phyloP scores from a whole-genome alignment of 1,140 invertebrate genomes.

The Lordiphosa clarofinis region DNA sequence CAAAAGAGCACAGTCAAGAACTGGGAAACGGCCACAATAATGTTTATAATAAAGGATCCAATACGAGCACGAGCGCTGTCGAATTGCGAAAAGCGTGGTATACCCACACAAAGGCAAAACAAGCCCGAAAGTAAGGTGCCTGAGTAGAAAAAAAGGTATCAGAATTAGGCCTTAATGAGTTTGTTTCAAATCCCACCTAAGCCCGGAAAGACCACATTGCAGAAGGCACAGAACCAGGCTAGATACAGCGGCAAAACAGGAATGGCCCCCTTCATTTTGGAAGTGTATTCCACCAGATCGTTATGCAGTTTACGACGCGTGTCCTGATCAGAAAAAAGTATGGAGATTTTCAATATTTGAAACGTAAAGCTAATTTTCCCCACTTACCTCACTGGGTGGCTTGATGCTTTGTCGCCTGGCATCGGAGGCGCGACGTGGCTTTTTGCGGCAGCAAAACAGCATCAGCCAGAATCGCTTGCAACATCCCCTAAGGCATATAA shows the following conservation, averaged over 20 bases:
- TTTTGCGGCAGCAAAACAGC: conserved; percentile 74
- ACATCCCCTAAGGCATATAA: conserved; percentile 46
- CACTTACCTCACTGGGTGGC: conserved; percentile 82
- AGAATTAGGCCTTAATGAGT: neutral
- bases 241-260: conserved; percentile 91
- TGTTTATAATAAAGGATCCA: conserved; percentile 89
- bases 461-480: conserved; percentile 69
- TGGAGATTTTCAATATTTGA: neutral
- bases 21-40: conserved; percentile 91
- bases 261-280: conserved; percentile 92
- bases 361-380: neutral
- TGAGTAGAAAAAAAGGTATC: conserved; percentile 71
- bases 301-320: conserved; percentile 89
- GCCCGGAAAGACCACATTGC: conserved; percentile 92
- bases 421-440: conserved; percentile 74
- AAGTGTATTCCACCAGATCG: conserved; percentile 88
- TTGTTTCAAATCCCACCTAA: conserved; percentile 83
- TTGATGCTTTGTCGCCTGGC: conserved; percentile 83
- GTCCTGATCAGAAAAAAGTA: conserved; percentile 81
- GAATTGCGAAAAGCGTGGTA: conserved; percentile 89
- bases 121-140: conserved; percentile 93
- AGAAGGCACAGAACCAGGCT: conserved; percentile 91
- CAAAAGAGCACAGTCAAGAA: conserved; percentile 96
- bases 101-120: conserved; percentile 92
- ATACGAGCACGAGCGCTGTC: conserved; percentile 86